Evolutionary conservation across 1,140 invertebrate genomes (phyloP).

Genomic region (Plectrocnemia conspersa): DNA sequence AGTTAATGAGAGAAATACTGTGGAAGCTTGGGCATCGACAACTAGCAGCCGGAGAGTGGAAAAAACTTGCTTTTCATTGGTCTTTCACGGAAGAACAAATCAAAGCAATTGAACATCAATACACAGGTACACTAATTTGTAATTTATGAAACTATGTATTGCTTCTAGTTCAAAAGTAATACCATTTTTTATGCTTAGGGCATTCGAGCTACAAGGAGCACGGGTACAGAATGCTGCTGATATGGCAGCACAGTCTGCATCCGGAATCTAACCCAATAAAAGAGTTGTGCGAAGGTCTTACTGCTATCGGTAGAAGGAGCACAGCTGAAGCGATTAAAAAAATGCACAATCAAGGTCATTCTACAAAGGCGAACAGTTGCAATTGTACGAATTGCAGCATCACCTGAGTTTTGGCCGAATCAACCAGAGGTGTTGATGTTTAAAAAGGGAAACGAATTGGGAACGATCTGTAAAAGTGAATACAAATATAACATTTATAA

Average conservation of each 20-base stretch:
- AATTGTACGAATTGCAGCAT: constrained; percentile 29
- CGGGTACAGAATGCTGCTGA: constrained; percentile 64
- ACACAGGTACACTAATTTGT: constrained; percentile 55
- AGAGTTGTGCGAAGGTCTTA: constrained; percentile 62
- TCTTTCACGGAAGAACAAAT: constrained; percentile 70
- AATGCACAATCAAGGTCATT: constrained; percentile 8
- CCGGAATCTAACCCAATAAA: constrained; percentile 58
- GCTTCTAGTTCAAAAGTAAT: not conserved
- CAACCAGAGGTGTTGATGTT: constrained; percentile 26
- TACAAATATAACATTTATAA: not conserved
- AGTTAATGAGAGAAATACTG: constrained; percentile 53
- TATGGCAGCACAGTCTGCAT: constrained; percentile 64
- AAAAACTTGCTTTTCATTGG: constrained; percentile 65
- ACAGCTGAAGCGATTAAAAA: constrained; percentile 52
- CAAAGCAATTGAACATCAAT: constrained; percentile 70
- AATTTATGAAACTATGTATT: not conserved
- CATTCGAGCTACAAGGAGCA: constrained; percentile 71
- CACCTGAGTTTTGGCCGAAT: constrained; percentile 27
- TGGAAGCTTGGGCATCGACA: constrained; percentile 68
- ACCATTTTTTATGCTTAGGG: constrained; percentile 49
- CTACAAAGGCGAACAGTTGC: constrained; percentile 19
- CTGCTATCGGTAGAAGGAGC: constrained; percentile 57
- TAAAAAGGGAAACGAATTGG: constrained; percentile 7
- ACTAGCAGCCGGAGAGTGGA: constrained; percentile 64
- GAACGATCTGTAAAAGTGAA: not conserved